Evolutionary conservation across 2,113 vertebrate species (phyloP).

Genomic region (Apeltes quadracus): DNA sequence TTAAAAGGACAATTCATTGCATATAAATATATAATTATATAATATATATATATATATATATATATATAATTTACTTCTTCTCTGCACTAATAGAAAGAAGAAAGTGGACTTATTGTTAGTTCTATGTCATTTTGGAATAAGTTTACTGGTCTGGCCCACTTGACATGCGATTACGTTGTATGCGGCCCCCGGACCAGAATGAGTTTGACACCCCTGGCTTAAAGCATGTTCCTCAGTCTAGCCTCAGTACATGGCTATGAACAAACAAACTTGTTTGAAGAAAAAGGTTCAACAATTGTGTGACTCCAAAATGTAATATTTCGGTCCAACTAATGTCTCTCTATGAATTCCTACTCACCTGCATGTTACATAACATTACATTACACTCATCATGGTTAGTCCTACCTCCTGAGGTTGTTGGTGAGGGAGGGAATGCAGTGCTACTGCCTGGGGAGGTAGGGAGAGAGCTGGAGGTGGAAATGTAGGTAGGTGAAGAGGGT

Average conservation of each 20-base stretch:
- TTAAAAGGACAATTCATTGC: too few relatives aligned
- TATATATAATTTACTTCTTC: too few relatives aligned
- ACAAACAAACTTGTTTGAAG: neutral
- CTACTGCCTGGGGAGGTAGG: conserved; percentile 53
- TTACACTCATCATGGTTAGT: conserved; percentile 23
- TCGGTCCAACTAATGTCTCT: neutral
- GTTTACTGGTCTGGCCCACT: too few relatives aligned
- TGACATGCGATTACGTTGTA: too few relatives aligned
- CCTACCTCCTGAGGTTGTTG: conserved; percentile 65
- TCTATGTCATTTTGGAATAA: too few relatives aligned
- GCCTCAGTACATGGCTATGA: neutral
- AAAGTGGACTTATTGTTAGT: too few relatives aligned
- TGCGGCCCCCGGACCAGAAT: too few relatives aligned
- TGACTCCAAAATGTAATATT: neutral
- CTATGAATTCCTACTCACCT: conserved; percentile 19
- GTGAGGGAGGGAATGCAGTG: conserved; percentile 37
- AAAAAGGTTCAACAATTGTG: neutral
- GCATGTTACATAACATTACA: neutral
- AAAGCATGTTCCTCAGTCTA: neutral
- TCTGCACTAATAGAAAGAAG: too few relatives aligned
- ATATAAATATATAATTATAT: too few relatives aligned
- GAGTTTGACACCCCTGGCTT: too few relatives aligned
- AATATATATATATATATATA: too few relatives aligned
- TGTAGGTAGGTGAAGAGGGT: conserved; percentile 42
- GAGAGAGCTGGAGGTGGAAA: conserved; percentile 45